phyloP scores from a whole-genome alignment of 2,113 vertebrate genomes.

The Campylomormyrus tamandua region DNA sequence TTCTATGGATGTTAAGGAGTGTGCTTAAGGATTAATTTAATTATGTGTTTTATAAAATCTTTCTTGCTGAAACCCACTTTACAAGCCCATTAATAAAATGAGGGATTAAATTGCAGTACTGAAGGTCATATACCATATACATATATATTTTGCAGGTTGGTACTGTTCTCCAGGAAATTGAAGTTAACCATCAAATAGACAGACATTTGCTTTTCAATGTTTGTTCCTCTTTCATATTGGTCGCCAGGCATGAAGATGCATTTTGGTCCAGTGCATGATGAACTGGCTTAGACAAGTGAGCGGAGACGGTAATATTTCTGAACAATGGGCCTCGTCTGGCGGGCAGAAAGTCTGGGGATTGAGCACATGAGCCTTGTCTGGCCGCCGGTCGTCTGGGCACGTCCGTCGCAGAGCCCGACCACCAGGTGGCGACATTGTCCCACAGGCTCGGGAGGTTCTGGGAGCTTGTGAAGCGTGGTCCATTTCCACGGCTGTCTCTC shows the following conservation, averaged over 20 bases:
- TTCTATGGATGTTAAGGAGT: not conserved
- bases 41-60: not conserved
- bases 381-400: not conserved
- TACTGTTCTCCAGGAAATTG: not conserved
- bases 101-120: not conserved
- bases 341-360: not conserved
- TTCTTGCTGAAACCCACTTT: not conserved
- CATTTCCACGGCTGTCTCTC: not conserved
- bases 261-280: not conserved
- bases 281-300: not conserved
- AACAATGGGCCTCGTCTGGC: not conserved
- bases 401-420: not conserved
- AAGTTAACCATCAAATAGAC: not conserved
- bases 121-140: not conserved
- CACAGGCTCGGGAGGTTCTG: not conserved
- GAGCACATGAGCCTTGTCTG: not conserved
- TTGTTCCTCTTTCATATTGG: not conserved
- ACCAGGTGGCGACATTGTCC: slow-evolving; percentile 8
- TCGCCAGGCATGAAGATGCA: not conserved
- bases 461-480: not conserved
- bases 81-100: not conserved
- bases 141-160: not conserved
- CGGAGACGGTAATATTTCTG: not conserved
- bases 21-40: not conserved
- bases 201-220: not conserved